Evolutionary conservation across 1,140 invertebrate species (phyloP).

Genomic region (Pararge aegeria): DNA sequence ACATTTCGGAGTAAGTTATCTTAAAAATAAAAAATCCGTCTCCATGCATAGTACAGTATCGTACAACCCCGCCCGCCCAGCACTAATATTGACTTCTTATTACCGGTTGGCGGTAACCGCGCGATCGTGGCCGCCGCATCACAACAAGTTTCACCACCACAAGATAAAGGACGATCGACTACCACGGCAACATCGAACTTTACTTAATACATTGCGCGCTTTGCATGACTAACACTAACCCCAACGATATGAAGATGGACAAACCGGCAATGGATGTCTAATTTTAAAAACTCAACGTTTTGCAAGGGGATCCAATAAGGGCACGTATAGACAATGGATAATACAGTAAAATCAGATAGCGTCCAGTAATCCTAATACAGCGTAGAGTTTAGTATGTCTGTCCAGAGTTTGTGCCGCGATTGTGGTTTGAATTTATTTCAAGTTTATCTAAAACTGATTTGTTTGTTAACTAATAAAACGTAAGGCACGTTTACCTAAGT

Average conservation of each 20-base stretch:
- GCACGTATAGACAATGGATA: conserved; percentile 36
- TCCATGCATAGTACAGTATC: conserved; percentile 37
- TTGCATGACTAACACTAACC: neutral
- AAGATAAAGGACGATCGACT: conserved; percentile 8
- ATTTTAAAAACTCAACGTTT: neutral
- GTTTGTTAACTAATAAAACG: no score
- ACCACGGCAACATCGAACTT: neutral
- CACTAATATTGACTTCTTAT: conserved; percentile 77
- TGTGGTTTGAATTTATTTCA: conserved; percentile 1
- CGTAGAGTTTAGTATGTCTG: conserved; percentile 43
- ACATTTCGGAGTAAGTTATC: no score
- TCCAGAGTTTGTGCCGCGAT: conserved; percentile 16
- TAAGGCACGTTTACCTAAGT: no score
- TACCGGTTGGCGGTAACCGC: conserved; percentile 63
- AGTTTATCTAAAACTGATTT: conserved; percentile 12
- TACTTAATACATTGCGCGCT: neutral
- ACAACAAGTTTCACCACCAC: conserved; percentile 29
- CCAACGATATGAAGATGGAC: neutral
- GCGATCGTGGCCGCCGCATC: conserved; percentile 41
- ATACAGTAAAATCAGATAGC: conserved; percentile 43
- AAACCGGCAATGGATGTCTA: neutral
- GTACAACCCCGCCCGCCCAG: conserved; percentile 64
- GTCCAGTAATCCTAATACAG: conserved; percentile 46
- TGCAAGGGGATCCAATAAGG: conserved; percentile 1
- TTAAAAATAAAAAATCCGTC: conserved; percentile 20